Percentiles rank a stretch among this genome's conserved stretches.
phyloP scores from a whole-genome alignment of 2,113 vertebrate genomes.

The Misgurnus mizolepis region DNA sequence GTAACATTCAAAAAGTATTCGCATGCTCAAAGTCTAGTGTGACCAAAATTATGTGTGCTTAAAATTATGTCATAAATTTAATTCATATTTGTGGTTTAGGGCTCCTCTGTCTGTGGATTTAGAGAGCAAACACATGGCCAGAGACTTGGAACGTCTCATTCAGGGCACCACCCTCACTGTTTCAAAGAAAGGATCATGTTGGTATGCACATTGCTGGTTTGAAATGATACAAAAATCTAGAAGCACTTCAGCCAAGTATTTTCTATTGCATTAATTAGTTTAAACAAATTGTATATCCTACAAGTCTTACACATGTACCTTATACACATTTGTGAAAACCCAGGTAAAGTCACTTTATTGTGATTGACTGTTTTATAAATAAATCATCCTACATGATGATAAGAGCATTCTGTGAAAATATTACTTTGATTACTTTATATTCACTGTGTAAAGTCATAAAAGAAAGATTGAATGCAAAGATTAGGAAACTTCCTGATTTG shows the following conservation, averaged over 20 bases:
- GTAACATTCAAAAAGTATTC: too few species aligned
- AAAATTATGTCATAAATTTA: too few species aligned
- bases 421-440: too few species aligned
- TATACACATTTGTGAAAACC: neutral
- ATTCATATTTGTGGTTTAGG: conserved; percentile 59
- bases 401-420: too few species aligned
- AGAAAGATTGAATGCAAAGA: too few species aligned
- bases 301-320: conserved; percentile 64
- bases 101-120: conserved; percentile 80
- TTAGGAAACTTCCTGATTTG: too few species aligned
- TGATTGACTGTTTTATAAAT: too few species aligned
- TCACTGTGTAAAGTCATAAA: too few species aligned
- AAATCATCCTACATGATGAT: too few species aligned
- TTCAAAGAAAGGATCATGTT: conserved; percentile 84
- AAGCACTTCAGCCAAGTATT: conserved; percentile 64
- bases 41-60: too few species aligned
- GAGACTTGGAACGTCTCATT: conserved; percentile 74
- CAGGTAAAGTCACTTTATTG: too few species aligned
- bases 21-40: too few species aligned
- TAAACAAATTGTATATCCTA: conserved; percentile 64
- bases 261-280: conserved; percentile 50
- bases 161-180: conserved; percentile 79
- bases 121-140: conserved; percentile 76
- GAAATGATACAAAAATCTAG: neutral
- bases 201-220: conserved; percentile 71